A percentile compares a stretch with the other conserved stretches of the same genome.
Evolutionary conservation across 2,888 invertebrate genomes (phyloP).

Genomic region (Tanypteryx hageni): DNA sequence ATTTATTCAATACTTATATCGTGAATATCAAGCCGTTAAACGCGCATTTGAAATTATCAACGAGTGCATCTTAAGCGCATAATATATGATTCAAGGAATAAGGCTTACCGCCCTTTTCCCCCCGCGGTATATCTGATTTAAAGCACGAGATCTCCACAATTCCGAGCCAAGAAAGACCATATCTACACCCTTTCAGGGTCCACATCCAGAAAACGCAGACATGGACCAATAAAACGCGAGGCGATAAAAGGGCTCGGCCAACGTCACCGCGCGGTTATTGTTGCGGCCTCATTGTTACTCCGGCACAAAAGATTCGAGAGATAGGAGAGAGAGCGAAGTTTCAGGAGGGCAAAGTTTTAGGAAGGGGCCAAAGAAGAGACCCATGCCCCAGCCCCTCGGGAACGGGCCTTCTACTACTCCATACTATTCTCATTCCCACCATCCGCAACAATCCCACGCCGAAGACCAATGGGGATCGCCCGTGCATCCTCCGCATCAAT

Average conservation of each 20-base stretch:
- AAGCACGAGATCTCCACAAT: neutral
- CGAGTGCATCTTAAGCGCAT: neutral
- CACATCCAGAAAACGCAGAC: neutral
- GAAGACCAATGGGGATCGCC: neutral
- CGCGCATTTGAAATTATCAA: neutral
- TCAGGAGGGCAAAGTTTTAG: neutral
- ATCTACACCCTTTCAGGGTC: neutral
- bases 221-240: neutral
- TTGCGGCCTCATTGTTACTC: neutral
- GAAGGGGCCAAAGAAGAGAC: neutral
- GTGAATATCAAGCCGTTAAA: too few species aligned
- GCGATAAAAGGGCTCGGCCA: neutral
- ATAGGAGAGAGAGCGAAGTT: neutral
- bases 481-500: neutral
- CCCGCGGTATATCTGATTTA: neutral
- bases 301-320: conserved; percentile 11
- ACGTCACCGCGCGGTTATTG: neutral
- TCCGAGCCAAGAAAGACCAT: neutral
- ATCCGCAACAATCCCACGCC: neutral
- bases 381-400: neutral
- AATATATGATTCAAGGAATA: neutral
- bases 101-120: neutral
- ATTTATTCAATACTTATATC: too few species aligned
- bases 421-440: neutral
- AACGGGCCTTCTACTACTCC: neutral